Base-by-base conservation (phyloP, 2,888 invertebrate species). In the Strigamia transsilvanica region DNA sequence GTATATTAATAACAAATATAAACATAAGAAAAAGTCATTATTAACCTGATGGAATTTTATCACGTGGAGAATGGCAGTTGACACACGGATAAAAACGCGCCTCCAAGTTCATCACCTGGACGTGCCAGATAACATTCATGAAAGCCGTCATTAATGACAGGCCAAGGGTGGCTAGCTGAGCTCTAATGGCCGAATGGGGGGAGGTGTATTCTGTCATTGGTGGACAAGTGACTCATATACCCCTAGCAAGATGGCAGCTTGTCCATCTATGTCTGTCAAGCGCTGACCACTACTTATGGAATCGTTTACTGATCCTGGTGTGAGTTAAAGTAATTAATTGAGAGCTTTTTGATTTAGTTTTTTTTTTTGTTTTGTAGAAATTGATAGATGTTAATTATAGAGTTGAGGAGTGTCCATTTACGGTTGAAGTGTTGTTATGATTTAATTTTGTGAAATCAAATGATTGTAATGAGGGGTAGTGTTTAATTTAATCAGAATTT, bases 21-120 rank as follows among this genome's bases (percentile, higher is more conserved):
- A 38, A 9, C 10, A 38, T 6, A 38, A 7, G n/a, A 56, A 56
- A 56, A 56, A 21, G n/a, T 1, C 21, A 27, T 56, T 56, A 56
- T 56, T 56, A 56, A 56, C 56, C 21, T 56, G 56, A 56, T 73
- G 73, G 73, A 73, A 73, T 73, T 73, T 73, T 73, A 73, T 73
- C 73, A 73, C n/a, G 3, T 2, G 12, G 0, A 32, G 32, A 27
- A 27, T 32, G 73, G 32, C 73, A 73, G 73, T 73, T 73, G 73
- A 73, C 73, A 32, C 32, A 27, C 10, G 27, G 73, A 23, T 73
- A 32, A 73, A 73, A 32, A 23, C 13, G 27, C 73, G 32, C 73
- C 73, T 73, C 73, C 73, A 73, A 73, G 73, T 73, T 73, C 73
- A 73, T 73, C 73, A 73, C 73, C 73, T 73, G 73, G 73, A 73